Conservation (phyloP, 1,140 invertebrate genomes). For the Drosophila mojavensis region DNA sequence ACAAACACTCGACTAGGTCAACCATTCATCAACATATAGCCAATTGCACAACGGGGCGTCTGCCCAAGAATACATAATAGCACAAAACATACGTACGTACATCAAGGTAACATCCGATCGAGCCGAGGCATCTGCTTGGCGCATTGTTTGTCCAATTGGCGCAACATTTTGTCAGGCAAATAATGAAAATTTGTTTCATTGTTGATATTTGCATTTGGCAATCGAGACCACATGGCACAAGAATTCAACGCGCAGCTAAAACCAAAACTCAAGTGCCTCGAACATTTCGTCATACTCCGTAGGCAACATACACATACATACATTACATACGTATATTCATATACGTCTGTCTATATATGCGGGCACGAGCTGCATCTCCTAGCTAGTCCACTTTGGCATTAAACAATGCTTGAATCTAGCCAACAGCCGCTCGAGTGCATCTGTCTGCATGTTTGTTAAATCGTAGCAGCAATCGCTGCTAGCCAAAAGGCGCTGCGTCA, state of each 20-base stretch:
- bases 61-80: conserved; percentile 2
- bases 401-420: conserved; percentile 69
- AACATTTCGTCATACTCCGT: conserved; percentile 55
- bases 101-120: conserved; percentile 50
- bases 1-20: conserved; percentile 74
- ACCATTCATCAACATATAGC: conserved; percentile 50
- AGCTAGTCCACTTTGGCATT: conserved; percentile 32
- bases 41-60: conserved; percentile 37
- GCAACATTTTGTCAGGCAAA: conserved; percentile 79
- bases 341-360: conserved; percentile 6
- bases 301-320: background rate
- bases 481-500: conserved; percentile 65
- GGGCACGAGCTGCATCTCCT: conserved; percentile 33
- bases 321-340: no score
- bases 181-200: conserved; percentile 75
- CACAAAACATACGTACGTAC: background rate
- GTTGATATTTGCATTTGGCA: conserved; percentile 79
- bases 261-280: conserved; percentile 50
- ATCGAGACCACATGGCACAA: conserved; percentile 53
- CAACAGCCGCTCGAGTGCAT: conserved; percentile 46
- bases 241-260: conserved; percentile 21
- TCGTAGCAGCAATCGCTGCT: conserved; percentile 51
- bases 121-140: conserved; percentile 32
- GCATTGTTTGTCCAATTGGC: conserved; percentile 69
- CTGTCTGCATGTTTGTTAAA: conserved; percentile 54